A percentile compares a stretch with the other conserved stretches of the same genome.
Evolutionary conservation across 2,113 vertebrate genomes (phyloP).

Genomic region (Xenopus laevis): DNA sequence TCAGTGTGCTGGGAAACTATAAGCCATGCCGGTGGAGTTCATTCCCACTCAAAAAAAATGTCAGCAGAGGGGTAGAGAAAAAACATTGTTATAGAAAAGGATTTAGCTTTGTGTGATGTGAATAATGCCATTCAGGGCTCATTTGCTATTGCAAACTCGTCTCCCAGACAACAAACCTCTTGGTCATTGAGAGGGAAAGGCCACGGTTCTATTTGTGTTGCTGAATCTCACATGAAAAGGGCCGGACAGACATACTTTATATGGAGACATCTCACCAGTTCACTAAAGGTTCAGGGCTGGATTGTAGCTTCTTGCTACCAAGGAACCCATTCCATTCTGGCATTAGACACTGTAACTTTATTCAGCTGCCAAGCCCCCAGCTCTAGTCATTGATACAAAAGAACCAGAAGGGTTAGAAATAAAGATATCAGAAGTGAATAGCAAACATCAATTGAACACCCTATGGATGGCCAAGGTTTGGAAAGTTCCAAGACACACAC

Average conservation of each 20-base stretch:
- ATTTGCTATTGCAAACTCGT: conserved; percentile 10
- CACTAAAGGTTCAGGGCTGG: conserved; percentile 25
- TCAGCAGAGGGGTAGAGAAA: conserved; percentile 7
- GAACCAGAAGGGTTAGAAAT: neutral
- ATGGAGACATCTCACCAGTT: conserved; percentile 19
- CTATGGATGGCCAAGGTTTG: too few relatives aligned
- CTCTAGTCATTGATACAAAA: conserved; percentile 4
- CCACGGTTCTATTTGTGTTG: neutral
- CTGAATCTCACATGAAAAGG: conserved; percentile 22
- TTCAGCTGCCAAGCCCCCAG: conserved; percentile 20
- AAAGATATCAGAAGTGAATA: neutral
- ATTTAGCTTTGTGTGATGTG: conserved; percentile 10
- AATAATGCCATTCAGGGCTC: conserved; percentile 23
- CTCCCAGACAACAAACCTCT: conserved; percentile 16
- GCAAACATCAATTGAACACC: too few relatives aligned
- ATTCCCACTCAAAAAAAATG: conserved; percentile 3
- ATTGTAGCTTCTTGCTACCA: neutral
- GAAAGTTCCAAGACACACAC: too few relatives aligned
- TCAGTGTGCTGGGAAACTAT: conserved; percentile 3
- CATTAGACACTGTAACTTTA: conserved; percentile 13
- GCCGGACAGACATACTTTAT: conserved; percentile 15
- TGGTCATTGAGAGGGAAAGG: neutral
- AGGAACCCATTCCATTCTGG: conserved; percentile 9
- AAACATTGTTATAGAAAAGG: conserved; percentile 2
- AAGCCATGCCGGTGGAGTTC: neutral